A percentile compares a stretch with the other conserved stretches of the same genome.
phyloP scores from a whole-genome alignment of 2,888 invertebrate species.

The Drosophila conformis region DNA sequence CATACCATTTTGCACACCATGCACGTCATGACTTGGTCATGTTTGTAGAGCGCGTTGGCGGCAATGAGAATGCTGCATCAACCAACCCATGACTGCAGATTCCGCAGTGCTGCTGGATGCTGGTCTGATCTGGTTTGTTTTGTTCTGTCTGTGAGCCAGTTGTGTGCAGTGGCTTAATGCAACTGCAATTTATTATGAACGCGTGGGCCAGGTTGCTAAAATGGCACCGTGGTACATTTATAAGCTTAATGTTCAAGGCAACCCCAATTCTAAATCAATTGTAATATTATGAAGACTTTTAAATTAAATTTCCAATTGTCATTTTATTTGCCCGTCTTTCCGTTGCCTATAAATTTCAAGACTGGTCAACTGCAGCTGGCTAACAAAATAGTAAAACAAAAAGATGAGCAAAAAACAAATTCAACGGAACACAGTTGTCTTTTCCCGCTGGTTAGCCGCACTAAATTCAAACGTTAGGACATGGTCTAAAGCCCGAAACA shows the following conservation, averaged over 20 bases:
- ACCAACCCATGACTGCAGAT: conserved; percentile 49
- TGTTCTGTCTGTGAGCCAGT: conserved; percentile 5
- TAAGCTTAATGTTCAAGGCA: conserved; percentile 25
- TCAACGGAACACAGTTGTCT: conserved; percentile 15
- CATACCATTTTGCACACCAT: conserved; percentile 24
- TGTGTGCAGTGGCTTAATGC: conserved; percentile 28
- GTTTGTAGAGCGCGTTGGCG: conserved; percentile 54
- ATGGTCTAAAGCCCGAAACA: conserved; percentile 14
- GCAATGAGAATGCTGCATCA: conserved; percentile 27
- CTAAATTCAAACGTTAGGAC: conserved; percentile 54
- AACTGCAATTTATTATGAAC: conserved; percentile 38
- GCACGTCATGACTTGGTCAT: conserved; percentile 61
- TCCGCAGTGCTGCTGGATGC: conserved; percentile 19
- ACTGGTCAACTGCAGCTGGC: conserved; percentile 35
- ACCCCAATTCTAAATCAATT: conserved; percentile 63
- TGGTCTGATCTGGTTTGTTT: neutral
- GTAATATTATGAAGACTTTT: conserved; percentile 46
- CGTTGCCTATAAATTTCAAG: conserved; percentile 59
- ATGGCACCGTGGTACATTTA: conserved; percentile 21
- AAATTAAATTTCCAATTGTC: conserved; percentile 69
- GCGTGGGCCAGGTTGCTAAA: neutral
- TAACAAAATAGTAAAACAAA: conserved; percentile 1
- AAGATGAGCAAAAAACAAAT: conserved; percentile 1
- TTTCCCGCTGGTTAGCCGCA: conserved; percentile 32
- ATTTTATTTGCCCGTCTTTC: conserved; percentile 68